A percentile compares a stretch with the other conserved stretches of the same genome.
Evolutionary conservation across 35 echinoderm and acorn worm species (phyloP).

Genomic region (Eucidaris tribuloides): DNA sequence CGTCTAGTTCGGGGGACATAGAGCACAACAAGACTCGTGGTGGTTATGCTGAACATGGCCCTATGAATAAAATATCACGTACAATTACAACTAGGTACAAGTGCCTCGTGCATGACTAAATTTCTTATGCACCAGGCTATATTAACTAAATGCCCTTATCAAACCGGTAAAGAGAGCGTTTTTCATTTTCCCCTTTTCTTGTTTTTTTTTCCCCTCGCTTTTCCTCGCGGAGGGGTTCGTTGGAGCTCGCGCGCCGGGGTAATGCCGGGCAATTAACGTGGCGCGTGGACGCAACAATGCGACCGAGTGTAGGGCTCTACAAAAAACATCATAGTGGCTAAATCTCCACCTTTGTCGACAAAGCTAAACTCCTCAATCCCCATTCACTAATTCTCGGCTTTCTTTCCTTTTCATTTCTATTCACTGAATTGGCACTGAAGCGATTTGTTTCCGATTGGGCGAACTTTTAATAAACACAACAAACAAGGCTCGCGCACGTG

Average conservation of each 20-base stretch:
- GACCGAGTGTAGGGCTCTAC: not conserved
- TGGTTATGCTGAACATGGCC: no score
- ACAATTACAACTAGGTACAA: no score
- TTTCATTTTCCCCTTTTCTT: no score
- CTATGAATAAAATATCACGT: no score
- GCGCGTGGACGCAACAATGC: constrained; percentile 26
- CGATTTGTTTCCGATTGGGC: constrained; percentile 3
- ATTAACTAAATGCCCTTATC: no score
- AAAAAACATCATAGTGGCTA: constrained; percentile 27
- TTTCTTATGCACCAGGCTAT: no score
- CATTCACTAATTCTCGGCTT: constrained; percentile 8
- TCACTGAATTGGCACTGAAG: not conserved
- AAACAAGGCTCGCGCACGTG: not conserved
- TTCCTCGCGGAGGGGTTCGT: not conserved
- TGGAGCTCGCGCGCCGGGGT: not conserved
- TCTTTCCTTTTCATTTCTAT: not conserved
- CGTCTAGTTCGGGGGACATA: no score
- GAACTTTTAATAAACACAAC: constrained; percentile 37
- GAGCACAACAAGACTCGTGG: no score
- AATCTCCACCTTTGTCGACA: constrained; percentile 21
- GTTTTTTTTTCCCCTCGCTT: no score
- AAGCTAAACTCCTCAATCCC: constrained; percentile 33
- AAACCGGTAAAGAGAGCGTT: no score
- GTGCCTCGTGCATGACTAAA: no score
- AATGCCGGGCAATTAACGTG: constrained; percentile 11